These are phyloP conservation scores for Coluber constrictor DNA, from an alignment of 2,797 vertebrate species.

Conservation along the genomic window DNA sequence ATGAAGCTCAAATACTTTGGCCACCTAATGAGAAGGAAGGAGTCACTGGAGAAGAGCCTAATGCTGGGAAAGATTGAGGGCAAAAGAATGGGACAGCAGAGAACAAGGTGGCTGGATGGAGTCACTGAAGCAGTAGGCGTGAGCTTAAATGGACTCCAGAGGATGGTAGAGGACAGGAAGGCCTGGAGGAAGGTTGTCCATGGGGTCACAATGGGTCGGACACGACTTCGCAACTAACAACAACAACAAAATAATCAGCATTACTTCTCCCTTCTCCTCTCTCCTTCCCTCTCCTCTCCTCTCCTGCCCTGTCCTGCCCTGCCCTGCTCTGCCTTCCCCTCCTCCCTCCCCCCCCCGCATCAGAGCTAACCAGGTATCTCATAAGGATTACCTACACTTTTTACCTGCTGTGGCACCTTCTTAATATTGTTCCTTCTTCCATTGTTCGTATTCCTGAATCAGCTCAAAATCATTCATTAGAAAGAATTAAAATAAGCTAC, in stretches of 20 bases:
- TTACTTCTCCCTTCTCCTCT: neutral
- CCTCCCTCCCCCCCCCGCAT: accelerated
- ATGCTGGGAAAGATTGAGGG: no score
- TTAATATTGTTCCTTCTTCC: neutral
- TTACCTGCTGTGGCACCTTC: neutral
- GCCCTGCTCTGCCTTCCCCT: neutral
- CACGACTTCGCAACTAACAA: no score
- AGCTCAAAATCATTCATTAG: neutral
- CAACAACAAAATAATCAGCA: neutral
- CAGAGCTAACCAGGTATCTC: neutral
- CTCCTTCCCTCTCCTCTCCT: neutral
- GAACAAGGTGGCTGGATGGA: no score
- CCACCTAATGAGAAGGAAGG: no score
- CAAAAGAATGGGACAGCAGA: no score
- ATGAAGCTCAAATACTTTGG: no score
- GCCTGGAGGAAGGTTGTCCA: no score
- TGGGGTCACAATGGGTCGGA: no score
- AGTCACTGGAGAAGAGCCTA: no score
- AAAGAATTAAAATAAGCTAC: neutral
- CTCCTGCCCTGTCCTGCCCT: neutral
- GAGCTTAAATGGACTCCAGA: no score
- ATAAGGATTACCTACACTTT: neutral
- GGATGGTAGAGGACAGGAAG: no score
- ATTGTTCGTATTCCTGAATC: neutral
- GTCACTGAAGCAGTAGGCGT: no score